phyloP scores from a whole-genome alignment of 2,888 invertebrate genomes.

The Oscheius myriophilus region DNA sequence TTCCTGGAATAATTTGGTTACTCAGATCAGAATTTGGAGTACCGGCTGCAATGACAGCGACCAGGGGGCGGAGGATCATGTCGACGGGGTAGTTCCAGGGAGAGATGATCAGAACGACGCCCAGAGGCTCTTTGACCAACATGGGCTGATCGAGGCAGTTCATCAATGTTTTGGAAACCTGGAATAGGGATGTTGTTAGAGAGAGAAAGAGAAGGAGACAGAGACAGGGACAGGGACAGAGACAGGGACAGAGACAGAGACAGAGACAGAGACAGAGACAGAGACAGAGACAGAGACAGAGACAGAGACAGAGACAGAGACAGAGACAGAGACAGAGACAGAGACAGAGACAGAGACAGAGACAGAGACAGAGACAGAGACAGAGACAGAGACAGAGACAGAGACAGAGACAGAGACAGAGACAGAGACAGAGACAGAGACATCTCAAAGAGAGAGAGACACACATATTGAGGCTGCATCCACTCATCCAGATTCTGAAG shows the following conservation, averaged over 20 bases:
- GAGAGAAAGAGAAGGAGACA: not conserved
- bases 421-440: not conserved
- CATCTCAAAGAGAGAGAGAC: constrained; percentile 35
- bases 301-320: constrained; percentile 25
- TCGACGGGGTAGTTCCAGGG: constrained; percentile 92
- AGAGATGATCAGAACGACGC: constrained; percentile 84
- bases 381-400: not conserved
- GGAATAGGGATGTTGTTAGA: not conserved
- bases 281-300: not conserved
- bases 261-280: constrained; percentile 27
- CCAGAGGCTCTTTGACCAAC: constrained; percentile 78
- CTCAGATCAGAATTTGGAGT: not conserved
- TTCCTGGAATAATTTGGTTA: constrained; percentile 41
- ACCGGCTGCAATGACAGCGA: constrained; percentile 63
- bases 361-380: not conserved
- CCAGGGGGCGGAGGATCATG: constrained; percentile 61
- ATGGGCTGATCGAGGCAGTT: constrained; percentile 70
- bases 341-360: not conserved
- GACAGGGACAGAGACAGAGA: not conserved
- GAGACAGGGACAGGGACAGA: not conserved
- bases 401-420: not conserved
- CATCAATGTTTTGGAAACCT: constrained; percentile 41
- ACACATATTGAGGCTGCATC: constrained; percentile 38
- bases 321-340: too few species aligned
- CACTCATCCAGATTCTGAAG: constrained; percentile 57